Conservation (phyloP, 1,140 invertebrate species). For the Antheraea mylitta region DNA sequence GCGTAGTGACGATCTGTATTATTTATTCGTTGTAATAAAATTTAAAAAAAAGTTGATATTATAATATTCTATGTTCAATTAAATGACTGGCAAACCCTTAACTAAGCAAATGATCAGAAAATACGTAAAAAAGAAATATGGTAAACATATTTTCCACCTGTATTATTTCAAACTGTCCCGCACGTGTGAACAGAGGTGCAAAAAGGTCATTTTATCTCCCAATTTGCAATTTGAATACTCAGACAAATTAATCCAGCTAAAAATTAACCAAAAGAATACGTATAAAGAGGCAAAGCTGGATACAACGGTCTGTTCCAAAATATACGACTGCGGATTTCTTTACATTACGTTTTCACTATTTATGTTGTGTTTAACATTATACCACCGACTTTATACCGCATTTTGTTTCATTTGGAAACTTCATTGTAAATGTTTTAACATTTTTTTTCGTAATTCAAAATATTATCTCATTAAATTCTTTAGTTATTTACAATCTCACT, state of each 20-base stretch:
- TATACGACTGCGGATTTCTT: constrained; percentile 60
- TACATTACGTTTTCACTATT: constrained; percentile 30
- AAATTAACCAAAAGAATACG: constrained; percentile 66
- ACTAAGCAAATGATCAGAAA: too few relatives aligned
- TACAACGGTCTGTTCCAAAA: constrained; percentile 56
- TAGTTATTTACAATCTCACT: neutral
- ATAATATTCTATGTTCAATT: too few relatives aligned
- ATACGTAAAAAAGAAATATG: too few relatives aligned
- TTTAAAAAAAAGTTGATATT: too few relatives aligned
- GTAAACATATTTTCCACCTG: neutral
- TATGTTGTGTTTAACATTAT: constrained; percentile 22
- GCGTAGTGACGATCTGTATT: too few relatives aligned
- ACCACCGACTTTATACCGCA: neutral
- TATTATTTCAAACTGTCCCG: neutral
- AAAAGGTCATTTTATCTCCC: constrained; percentile 71
- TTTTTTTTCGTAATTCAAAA: neutral
- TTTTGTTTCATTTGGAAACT: neutral
- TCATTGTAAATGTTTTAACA: constrained; percentile 14
- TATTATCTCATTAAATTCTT: neutral
- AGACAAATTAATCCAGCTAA: constrained; percentile 75
- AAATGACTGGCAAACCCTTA: too few relatives aligned
- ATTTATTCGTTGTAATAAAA: too few relatives aligned
- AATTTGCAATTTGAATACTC: constrained; percentile 77
- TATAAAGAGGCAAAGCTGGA: constrained; percentile 52
- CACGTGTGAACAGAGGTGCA: constrained; percentile 21